Percentiles rank a stretch among this genome's conserved stretches.
Evolutionary conservation across 2,888 invertebrate genomes (phyloP).

Genomic region (Volucella inflata): DNA sequence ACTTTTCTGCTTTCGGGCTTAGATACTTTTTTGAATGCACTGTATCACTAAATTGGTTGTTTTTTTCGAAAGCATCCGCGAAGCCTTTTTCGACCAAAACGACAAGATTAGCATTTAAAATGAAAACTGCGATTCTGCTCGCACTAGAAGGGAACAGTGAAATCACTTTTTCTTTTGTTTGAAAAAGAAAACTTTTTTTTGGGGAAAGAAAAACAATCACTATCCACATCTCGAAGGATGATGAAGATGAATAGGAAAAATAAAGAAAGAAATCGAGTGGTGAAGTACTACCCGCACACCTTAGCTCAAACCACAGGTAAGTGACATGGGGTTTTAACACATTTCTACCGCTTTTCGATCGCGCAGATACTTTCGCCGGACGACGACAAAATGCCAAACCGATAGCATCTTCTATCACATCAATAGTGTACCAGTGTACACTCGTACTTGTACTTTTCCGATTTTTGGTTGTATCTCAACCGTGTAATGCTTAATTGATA

Average conservation of each 20-base stretch:
- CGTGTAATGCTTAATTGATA: conserved; percentile 8
- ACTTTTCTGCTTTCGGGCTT: too few relatives aligned
- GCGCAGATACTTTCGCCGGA: conserved; percentile 18
- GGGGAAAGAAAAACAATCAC: conserved; percentile 13
- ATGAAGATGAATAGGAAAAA: background rate
- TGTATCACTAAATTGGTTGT: too few relatives aligned
- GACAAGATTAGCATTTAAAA: too few relatives aligned
- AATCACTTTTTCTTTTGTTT: conserved; percentile 5
- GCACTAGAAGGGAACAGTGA: too few relatives aligned
- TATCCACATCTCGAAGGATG: conserved; percentile 12
- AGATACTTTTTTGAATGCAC: too few relatives aligned
- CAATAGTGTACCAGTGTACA: conserved; percentile 9
- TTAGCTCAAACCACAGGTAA: conserved; percentile 34
- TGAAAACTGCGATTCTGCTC: background rate
- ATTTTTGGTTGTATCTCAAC: conserved; percentile 11
- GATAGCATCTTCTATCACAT: conserved; percentile 4
- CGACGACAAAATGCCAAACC: background rate
- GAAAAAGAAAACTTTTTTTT: conserved; percentile 37
- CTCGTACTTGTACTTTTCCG: conserved; percentile 13
- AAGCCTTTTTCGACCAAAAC: too few relatives aligned
- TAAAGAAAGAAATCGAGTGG: conserved; percentile 8
- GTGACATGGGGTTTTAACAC: conserved; percentile 33
- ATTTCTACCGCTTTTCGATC: conserved; percentile 5
- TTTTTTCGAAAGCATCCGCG: too few relatives aligned
- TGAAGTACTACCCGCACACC: conserved; percentile 15